Conservation (phyloP, 1,140 invertebrate genomes). For the Alviniconcha marisindica region DNA sequence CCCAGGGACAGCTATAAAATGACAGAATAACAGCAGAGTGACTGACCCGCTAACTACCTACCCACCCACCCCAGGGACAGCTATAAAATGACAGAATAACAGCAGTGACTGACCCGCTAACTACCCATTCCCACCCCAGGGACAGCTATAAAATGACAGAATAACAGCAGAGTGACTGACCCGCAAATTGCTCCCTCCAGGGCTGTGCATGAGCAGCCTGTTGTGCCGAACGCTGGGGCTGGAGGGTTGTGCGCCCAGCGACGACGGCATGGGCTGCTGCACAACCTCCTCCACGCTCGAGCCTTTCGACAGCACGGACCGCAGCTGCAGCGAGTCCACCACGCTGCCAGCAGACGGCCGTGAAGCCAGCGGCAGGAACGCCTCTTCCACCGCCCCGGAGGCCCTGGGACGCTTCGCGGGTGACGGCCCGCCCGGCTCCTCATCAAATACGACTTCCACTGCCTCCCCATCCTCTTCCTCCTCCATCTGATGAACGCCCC, state of each 20-base stretch:
- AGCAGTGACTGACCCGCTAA: too few relatives aligned
- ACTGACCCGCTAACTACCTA: too few relatives aligned
- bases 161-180: neutral
- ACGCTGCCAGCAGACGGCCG: neutral
- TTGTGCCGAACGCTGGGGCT: neutral
- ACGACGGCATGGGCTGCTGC: neutral
- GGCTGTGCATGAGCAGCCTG: neutral
- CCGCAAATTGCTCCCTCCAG: neutral
- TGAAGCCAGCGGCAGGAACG: neutral
- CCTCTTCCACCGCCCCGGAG: neutral
- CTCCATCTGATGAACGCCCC: slow-evolving; percentile 23
- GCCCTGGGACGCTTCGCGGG: slow-evolving; percentile 4
- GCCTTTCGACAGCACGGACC: too few relatives aligned
- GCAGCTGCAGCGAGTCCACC: too few relatives aligned
- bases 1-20: too few relatives aligned
- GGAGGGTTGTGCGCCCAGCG: too few relatives aligned
- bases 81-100: too few relatives aligned
- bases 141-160: too few relatives aligned
- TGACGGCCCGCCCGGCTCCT: neutral
- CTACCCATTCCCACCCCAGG: too few relatives aligned
- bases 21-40: too few relatives aligned
- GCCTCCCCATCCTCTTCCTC: slow-evolving; percentile 10
- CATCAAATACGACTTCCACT: slow-evolving; percentile 18
- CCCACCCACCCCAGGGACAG: too few relatives aligned
- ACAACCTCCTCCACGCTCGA: neutral